Evolutionary conservation across 2,888 invertebrate genomes (phyloP), one percentile per base, ranked within the genome.

Genomic region (Shargacucullia verbasci): DNA sequence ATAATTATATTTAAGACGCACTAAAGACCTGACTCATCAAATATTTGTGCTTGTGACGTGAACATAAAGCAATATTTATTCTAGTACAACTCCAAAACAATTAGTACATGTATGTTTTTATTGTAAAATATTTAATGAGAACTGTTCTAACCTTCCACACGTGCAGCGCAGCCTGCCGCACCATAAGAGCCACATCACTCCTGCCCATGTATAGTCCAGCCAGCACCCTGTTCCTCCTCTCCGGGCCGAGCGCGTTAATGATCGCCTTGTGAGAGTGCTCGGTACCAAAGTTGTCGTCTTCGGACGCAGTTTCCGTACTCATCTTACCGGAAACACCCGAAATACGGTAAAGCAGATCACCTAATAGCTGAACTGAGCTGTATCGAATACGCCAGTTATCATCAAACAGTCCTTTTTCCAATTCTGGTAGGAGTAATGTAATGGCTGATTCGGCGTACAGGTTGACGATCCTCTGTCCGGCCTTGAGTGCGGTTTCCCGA

Each of bases 241-340:
- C 99, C 1, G 95, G 96, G 0, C 99, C 99, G 46, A 99, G 94
- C 9, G 98, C 96, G 47, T 95, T 95, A 76, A 99, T 97, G 68
- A 99, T 99, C 0, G 98, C 98, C 85, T 96, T 95, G 83, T 99
- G 98, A 0, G 98, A 98, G 84, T 98, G 98, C 85, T 99, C 99
- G 0, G 99, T 99, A 60, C 99, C 99, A 89, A 99, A 99, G 90
- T 99, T 99, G 85, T 99, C 99, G 86, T 99, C 99, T 87, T 99
- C 99, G 71, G 97, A 98, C 0, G 99, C 99, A 0, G 99, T 99
- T 91, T 99, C 99, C 0, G 99, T 99, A 33, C 98, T 98, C 99
- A 99, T 99, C 94, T 99, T 99, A 50, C 99, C 99, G 27, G 99
- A 97, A 0, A 99, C 99, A 46, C 99, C 99, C 1, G 99, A 99